These are phyloP conservation scores for Pristionchus pacificus DNA, from an alignment of 1,140 invertebrate species.

Conservation along the genomic window DNA sequence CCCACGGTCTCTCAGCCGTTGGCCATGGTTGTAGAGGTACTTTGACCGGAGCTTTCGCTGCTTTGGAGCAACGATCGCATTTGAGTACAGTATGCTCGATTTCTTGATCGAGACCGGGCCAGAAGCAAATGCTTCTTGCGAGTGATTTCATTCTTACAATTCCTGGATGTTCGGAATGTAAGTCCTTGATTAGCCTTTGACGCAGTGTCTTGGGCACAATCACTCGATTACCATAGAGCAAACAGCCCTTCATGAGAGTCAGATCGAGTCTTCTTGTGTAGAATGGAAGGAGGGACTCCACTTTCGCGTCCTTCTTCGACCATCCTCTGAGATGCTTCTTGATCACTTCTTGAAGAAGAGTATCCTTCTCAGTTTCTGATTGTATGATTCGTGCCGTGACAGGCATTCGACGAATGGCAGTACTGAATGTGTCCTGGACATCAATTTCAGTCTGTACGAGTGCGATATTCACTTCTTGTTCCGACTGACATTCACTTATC, in stretches of 20 bases:
- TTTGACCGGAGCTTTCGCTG: constrained; percentile 20
- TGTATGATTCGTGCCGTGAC: constrained; percentile 3
- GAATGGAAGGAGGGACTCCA: not conserved
- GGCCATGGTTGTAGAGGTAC: constrained; percentile 34
- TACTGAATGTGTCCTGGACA: not conserved
- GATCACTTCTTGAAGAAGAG: not conserved
- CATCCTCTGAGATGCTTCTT: constrained; percentile 12
- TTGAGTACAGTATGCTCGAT: constrained; percentile 58
- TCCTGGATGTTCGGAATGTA: constrained; percentile 52
- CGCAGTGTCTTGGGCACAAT: constrained; percentile 44
- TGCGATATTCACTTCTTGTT: constrained; percentile 23
- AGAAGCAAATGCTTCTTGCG: constrained; percentile 59
- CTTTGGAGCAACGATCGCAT: constrained; percentile 59
- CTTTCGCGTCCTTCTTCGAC: not conserved
- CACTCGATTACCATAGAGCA: constrained; percentile 28
- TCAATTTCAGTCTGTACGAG: constrained; percentile 15
- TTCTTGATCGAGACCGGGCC: constrained; percentile 60
- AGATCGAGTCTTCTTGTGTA: not conserved
- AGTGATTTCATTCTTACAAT: constrained; percentile 54
- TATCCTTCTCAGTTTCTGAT: not conserved
- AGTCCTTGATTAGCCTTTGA: constrained; percentile 39
- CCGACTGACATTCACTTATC: constrained; percentile 30
- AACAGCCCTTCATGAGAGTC: constrained; percentile 32
- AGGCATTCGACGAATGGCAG: constrained; percentile 5
- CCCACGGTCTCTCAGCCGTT: constrained; percentile 46